phyloP scores from a whole-genome alignment of 2,888 invertebrate genomes.

The Caenorhabditis sp. region DNA sequence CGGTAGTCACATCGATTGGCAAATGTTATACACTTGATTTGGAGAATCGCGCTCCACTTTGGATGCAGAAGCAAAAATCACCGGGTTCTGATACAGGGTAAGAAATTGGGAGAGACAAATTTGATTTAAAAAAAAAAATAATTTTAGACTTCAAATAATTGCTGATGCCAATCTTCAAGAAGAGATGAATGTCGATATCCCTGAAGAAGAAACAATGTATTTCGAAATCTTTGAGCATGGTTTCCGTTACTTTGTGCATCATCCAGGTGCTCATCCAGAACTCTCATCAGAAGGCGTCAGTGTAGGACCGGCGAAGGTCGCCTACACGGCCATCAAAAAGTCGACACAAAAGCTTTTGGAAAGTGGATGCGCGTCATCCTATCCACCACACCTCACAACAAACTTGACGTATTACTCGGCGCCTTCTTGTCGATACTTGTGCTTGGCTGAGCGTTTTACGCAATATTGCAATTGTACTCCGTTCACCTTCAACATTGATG shows the following conservation, averaged over 20 bases:
- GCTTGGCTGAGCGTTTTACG: conserved; percentile 15
- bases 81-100: conserved; percentile 56
- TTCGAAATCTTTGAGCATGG: conserved; percentile 53
- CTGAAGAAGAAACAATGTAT: conserved; percentile 13
- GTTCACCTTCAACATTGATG: conserved; percentile 25
- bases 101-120: too few species aligned
- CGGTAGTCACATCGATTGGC: conserved; percentile 60
- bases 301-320: conserved; percentile 56
- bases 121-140: too few species aligned
- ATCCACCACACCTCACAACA: conserved; percentile 10
- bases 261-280: conserved; percentile 45
- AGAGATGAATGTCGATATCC: conserved; percentile 21
- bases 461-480: conserved; percentile 22
- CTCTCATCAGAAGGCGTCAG: conserved; percentile 61
- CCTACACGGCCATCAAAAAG: conserved; percentile 58
- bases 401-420: conserved; percentile 15
- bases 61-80: conserved; percentile 56
- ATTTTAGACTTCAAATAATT: conserved; percentile 45
- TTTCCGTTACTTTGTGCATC: conserved; percentile 63
- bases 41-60: conserved; percentile 37
- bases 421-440: conserved; percentile 17
- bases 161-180: conserved; percentile 59
- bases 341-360: conserved; percentile 23
- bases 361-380: too few species aligned
- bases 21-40: conserved; percentile 56